phyloP scores from a whole-genome alignment of 2,113 vertebrate genomes.

The Gobio gobio region DNA sequence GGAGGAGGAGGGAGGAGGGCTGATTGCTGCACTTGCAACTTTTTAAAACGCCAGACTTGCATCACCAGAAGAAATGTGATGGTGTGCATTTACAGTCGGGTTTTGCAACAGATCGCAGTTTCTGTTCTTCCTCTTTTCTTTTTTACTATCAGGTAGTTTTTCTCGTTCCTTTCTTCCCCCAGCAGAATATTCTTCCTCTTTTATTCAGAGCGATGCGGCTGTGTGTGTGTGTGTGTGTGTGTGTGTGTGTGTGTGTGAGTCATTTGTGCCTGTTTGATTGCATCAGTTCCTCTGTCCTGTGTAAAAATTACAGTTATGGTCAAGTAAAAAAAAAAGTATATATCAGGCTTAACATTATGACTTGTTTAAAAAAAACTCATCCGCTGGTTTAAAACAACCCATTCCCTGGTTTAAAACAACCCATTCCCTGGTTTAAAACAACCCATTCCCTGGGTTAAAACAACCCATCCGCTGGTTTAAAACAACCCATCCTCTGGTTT shows the following conservation, averaged over 20 bases:
- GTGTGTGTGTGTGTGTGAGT: slow-evolving; percentile 9
- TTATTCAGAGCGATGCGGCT: background rate
- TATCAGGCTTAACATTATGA: too few relatives aligned
- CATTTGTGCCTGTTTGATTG: background rate
- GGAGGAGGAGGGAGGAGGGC: background rate
- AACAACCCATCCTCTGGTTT: too few relatives aligned
- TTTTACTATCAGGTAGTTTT: slow-evolving; percentile 43
- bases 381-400: too few relatives aligned
- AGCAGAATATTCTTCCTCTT: slow-evolving; percentile 37
- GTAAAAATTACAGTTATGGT: too few relatives aligned
- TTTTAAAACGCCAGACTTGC: slow-evolving; percentile 52
- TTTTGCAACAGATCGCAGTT: slow-evolving; percentile 60
- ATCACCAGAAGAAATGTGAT: slow-evolving; percentile 52
- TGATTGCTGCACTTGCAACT: slow-evolving; percentile 52
- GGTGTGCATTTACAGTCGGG: slow-evolving; percentile 59
- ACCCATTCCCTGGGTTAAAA: too few relatives aligned
- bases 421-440: too few relatives aligned
- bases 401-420: too few relatives aligned
- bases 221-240: background rate
- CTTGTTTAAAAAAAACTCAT: too few relatives aligned
- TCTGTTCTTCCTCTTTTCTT: slow-evolving; percentile 56
- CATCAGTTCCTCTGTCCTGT: background rate
- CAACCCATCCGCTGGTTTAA: too few relatives aligned
- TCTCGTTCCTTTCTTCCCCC: slow-evolving; percentile 14
- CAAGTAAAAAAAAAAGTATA: too few relatives aligned